Conservation (phyloP, 2,797 vertebrate species). For the Meriones psammophilus region DNA sequence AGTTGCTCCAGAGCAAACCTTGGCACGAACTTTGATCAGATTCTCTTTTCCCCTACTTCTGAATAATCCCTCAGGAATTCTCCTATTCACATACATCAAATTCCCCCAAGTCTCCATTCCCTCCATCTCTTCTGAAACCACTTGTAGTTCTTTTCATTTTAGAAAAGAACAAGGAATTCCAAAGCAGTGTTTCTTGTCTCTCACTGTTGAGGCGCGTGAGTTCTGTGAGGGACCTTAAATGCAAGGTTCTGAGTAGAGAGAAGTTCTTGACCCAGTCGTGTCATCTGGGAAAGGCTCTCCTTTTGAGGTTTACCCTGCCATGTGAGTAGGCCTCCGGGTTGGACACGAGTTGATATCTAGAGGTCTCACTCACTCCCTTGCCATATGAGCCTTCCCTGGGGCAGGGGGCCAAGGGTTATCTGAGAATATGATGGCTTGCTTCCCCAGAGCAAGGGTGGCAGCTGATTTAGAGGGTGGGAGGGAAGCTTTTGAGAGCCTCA, state of each 20-base stretch:
- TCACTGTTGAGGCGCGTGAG: not conserved
- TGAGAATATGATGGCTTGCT: not conserved
- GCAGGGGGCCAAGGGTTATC: no score
- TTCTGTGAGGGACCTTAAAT: not conserved
- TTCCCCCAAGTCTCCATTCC: constrained; percentile 12
- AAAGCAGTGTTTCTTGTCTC: not conserved
- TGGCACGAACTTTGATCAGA: no score
- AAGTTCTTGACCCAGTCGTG: not conserved
- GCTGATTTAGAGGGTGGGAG: not conserved
- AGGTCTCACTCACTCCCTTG: not conserved
- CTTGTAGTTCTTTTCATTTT: not conserved
- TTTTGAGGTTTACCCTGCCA: not conserved
- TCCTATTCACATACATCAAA: not conserved
- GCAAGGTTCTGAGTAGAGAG: not conserved
- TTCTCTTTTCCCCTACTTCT: no score
- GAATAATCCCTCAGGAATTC: not conserved
- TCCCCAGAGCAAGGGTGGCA: not conserved
- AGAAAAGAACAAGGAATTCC: not conserved
- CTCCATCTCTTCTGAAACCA: not conserved
- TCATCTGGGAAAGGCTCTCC: not conserved
- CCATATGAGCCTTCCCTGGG: not conserved
- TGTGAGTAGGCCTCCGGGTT: no score
- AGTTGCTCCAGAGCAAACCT: no score
- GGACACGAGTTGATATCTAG: not conserved
- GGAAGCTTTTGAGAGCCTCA: not conserved